Conservation (phyloP, 2,797 vertebrate genomes). For the Erethizon dorsatum region DNA sequence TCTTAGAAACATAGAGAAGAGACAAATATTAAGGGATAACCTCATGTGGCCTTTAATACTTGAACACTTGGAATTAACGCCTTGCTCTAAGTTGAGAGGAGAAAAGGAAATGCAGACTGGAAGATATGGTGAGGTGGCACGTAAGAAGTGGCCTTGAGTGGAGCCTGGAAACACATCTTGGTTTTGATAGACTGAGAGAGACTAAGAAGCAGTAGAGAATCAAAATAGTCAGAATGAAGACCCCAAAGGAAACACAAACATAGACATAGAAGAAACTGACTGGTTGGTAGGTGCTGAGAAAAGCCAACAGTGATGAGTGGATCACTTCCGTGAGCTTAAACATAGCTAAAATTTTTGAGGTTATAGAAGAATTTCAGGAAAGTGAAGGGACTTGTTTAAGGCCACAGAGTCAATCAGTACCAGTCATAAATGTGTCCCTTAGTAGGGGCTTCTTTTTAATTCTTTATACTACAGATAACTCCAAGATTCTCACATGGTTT, state of each 20-base stretch:
- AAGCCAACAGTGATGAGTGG: neutral
- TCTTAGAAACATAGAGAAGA: neutral
- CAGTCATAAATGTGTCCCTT: neutral
- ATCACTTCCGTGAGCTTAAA: neutral
- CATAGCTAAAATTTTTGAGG: neutral
- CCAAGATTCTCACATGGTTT: neutral
- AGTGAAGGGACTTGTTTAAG: neutral
- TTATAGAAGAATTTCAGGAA: neutral
- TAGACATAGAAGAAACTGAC: neutral
- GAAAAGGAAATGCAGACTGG: neutral
- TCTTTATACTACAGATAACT: neutral
- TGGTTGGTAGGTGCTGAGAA: neutral
- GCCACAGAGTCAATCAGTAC: neutral
- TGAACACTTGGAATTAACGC: neutral
- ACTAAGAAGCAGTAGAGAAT: neutral
- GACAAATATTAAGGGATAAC: neutral
- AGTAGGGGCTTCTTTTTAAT: neutral
- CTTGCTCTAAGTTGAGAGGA: neutral
- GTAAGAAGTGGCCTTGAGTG: neutral
- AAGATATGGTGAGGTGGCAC: neutral
- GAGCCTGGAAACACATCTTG: neutral
- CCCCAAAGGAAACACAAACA: rapidly evolving
- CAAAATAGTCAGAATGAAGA: neutral
- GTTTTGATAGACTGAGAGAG: neutral
- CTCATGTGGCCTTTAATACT: neutral